Percentiles rank a stretch among this genome's conserved stretches.
Evolutionary conservation across 2,113 vertebrate genomes (phyloP).

Genomic region (Manacus vitellinus): DNA sequence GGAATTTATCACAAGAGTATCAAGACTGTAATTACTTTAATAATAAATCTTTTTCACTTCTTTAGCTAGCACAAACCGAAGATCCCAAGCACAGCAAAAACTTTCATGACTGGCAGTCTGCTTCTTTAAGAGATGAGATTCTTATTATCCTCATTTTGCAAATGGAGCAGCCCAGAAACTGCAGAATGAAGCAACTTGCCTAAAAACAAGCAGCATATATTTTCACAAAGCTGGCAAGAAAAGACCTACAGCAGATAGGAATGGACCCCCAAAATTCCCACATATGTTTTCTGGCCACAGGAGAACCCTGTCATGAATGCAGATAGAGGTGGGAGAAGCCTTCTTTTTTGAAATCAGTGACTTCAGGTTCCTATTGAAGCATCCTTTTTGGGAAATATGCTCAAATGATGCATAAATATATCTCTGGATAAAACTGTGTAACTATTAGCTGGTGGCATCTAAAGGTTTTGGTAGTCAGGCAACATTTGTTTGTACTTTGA

Average conservation of each 20-base stretch:
- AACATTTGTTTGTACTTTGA: not conserved
- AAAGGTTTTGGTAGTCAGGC: not conserved
- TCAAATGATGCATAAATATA: not conserved
- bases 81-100: constrained; percentile 33
- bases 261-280: not conserved
- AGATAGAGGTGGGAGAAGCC: not conserved
- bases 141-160: constrained; percentile 41
- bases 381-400: not conserved
- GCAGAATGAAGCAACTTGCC: constrained; percentile 21
- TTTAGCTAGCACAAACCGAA: not conserved
- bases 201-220: not conserved
- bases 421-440: not conserved
- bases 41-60: not conserved
- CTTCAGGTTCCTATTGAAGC: not conserved
- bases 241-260: not conserved
- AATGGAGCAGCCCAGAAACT: not conserved
- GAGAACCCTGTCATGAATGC: not conserved
- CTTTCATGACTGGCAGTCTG: not conserved
- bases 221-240: not conserved
- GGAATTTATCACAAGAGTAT: not conserved
- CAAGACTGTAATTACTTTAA: not conserved
- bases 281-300: not conserved
- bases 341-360: not conserved
- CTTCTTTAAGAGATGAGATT: not conserved
- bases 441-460: not conserved